These are phyloP conservation scores for Halocynthia roretzi DNA, from an alignment of 23 tunicate genomes.

Conservation along the genomic window DNA sequence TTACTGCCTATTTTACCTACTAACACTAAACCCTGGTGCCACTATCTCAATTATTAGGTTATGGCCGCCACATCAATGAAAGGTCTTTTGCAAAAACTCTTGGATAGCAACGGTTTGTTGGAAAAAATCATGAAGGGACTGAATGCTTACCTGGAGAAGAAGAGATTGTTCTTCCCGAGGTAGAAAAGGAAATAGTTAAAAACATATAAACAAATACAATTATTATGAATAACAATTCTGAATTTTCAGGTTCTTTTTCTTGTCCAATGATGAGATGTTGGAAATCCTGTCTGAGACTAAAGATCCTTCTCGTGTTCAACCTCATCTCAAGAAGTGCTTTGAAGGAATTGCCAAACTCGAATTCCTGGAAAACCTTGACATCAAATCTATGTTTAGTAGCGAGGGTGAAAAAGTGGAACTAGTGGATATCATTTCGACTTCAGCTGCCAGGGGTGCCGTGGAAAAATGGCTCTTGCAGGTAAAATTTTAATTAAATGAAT, in stretches of 20 bases:
- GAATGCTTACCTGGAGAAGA: constrained; percentile 96
- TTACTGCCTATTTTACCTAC: background rate
- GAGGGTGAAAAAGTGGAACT: constrained; percentile 87
- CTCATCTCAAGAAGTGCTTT: constrained; percentile 96
- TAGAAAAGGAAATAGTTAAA: background rate
- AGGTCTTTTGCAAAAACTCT: constrained; percentile 68
- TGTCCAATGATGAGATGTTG: constrained; percentile 98
- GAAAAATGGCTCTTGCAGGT: constrained; percentile 98
- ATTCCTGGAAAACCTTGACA: constrained; percentile 93
- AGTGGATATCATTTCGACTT: constrained; percentile 87
- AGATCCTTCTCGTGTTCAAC: constrained; percentile 99
- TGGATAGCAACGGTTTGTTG: constrained; percentile 83
- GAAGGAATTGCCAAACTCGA: constrained; percentile 97
- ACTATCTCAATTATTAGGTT: constrained; percentile 33
- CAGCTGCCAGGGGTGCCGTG: constrained; percentile 92
- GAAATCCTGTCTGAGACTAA: constrained; percentile 97
- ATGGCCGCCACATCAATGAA: constrained; percentile 91
- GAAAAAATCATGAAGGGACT: constrained; percentile 98
- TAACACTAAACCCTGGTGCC: background rate
- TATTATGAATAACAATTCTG: background rate
- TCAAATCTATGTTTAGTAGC: constrained; percentile 90
- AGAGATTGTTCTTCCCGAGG: constrained; percentile 95
- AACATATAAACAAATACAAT: background rate
- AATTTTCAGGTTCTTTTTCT: constrained; percentile 79
- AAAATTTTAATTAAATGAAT: no score